Base-by-base conservation (phyloP, 2,797 vertebrate genomes). In the Gymnothorax reevesii region DNA sequence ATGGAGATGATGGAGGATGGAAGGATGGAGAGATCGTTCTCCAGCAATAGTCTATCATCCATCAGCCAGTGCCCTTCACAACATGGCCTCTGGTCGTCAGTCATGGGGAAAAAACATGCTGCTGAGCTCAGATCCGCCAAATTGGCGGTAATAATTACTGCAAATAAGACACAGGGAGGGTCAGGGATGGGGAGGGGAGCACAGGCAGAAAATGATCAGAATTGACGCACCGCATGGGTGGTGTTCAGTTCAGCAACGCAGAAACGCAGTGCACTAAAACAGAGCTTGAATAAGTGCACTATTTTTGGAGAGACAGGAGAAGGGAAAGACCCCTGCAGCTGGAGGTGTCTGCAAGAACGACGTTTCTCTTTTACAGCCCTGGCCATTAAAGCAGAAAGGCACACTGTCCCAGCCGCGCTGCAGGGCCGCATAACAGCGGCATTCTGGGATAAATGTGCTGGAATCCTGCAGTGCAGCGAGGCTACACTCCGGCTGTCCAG, bases 271-370 rank as follows among this genome's bases (percentile, higher is more conserved):
- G 33, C 33, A 42, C 33, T 42, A 42, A 42, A 42, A 2, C 33
- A 42, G 33, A 42, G 33, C 33, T 42, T 42, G 33, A 42, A 42
- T 42, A 42, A 42, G 33, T 42, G 33, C 33, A 42, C 33, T 42
- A 42, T 60, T 17, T 60, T 60, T 6, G 59, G 9, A 10, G 17
- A 8, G 22, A n/a, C 49, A 83, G 89, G 77, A 92, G 92, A 89
- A 91, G 91, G 89, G 90, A 89, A 91, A 92, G 93, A 92, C 91
- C 85, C 88, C 83, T 85, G n/a, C 90, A 91, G 33, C 33, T 42
- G 33, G 33, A 42, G 33, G 33, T 42, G 33, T 42, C 1, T 86
- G 83, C 89, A 93, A 91, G 89, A 93, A 93, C 93, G 92, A 89
- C 0, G 88, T 90, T 10, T 79, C 82, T 69, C 88, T 86, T 92